These are phyloP conservation scores for Agrochola circellaris DNA, from an alignment of 2,888 invertebrate genomes.

Conservation along the genomic window DNA sequence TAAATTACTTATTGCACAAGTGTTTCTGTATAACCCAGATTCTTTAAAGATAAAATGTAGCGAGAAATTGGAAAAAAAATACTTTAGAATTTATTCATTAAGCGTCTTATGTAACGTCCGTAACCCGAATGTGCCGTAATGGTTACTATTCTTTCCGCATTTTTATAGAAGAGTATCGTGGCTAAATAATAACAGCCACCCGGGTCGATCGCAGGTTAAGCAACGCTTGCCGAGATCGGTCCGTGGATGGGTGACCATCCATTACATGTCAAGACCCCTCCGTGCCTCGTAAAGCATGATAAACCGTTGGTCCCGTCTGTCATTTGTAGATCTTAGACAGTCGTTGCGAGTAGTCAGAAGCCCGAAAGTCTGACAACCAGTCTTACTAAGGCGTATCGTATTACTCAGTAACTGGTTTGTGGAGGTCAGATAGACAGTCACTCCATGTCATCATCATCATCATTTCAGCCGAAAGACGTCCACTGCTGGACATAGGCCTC, in stretches of 20 bases:
- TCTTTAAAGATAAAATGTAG: conserved; percentile 36
- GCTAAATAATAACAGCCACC: background rate
- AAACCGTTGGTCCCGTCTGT: background rate
- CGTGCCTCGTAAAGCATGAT: background rate
- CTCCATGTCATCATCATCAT: too few species aligned
- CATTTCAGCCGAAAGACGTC: too few species aligned
- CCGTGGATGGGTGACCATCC: background rate
- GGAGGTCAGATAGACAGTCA: background rate
- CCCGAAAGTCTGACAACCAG: background rate
- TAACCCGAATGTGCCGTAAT: conserved; percentile 25
- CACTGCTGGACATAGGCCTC: too few species aligned
- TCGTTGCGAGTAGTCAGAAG: background rate
- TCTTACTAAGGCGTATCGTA: background rate
- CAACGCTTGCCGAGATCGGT: background rate
- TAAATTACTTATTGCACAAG: conserved; percentile 49
- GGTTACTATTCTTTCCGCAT: conserved; percentile 47
- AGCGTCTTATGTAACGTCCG: conserved; percentile 44
- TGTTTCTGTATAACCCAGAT: conserved; percentile 52
- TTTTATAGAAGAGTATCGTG: conserved; percentile 20
- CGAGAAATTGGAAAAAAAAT: conserved; percentile 47
- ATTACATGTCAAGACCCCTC: background rate
- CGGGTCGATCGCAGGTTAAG: background rate
- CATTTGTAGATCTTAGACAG: background rate
- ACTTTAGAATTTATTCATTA: conserved; percentile 28
- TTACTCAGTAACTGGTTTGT: background rate